Conservation (phyloP, 2,797 vertebrate species). For the Rhynchonycteris naso region DNA sequence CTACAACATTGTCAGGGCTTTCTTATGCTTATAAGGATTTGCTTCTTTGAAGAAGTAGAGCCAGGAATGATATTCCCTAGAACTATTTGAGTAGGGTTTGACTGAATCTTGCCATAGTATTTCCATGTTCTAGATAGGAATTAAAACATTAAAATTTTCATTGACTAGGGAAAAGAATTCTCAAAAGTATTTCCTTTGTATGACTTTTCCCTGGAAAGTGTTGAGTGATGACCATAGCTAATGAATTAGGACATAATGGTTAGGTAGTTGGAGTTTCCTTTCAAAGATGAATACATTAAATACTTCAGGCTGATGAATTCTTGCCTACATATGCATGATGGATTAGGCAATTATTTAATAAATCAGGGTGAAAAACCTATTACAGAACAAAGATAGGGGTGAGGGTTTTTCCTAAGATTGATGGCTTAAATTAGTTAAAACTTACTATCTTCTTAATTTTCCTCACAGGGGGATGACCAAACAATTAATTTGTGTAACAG, state of each 20-base stretch:
- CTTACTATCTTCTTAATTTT: conserved; percentile 59
- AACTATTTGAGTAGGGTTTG: not conserved
- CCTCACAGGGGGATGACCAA: not conserved
- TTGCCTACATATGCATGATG: conserved; percentile 64
- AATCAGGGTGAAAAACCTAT: conserved; percentile 60
- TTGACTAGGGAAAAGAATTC: conserved; percentile 19
- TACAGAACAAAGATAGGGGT: conserved; percentile 41
- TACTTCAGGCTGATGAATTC: conserved; percentile 49
- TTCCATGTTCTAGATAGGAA: not conserved
- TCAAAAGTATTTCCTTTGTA: not conserved
- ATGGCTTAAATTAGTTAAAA: conserved; percentile 64
- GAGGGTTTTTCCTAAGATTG: conserved; percentile 50
- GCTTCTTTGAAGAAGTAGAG: not conserved
- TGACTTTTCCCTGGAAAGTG: conserved; percentile 7
- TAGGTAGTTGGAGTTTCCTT: conserved; percentile 58
- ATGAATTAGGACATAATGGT: conserved; percentile 36
- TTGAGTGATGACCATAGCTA: conserved; percentile 24
- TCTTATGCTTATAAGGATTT: not conserved
- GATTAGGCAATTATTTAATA: conserved; percentile 68
- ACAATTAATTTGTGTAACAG: conserved; percentile 28
- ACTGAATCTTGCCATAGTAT: not conserved
- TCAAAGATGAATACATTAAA: conserved; percentile 48
- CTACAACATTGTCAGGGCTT: not conserved
- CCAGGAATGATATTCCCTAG: not conserved
- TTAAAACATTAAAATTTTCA: conserved; percentile 50